Evolutionary conservation across 2,888 invertebrate genomes (phyloP).

Genomic region (Aporophyla lueneburgensis): DNA sequence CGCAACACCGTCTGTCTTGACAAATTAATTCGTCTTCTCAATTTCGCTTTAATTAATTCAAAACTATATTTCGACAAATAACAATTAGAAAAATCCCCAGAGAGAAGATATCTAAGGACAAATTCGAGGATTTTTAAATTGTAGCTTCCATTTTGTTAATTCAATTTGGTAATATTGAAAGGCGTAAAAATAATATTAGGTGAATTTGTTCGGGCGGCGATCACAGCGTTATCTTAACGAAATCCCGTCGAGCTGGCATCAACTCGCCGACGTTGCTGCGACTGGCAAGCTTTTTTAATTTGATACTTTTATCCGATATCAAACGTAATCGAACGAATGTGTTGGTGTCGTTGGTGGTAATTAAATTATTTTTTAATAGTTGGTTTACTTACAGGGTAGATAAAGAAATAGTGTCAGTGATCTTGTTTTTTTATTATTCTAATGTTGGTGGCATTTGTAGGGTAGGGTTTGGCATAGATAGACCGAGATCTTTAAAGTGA

Average conservation of each 20-base stretch:
- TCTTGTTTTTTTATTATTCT: too few species aligned
- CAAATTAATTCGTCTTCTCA: conserved; percentile 25
- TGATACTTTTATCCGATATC: conserved; percentile 53
- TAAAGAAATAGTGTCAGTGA: too few species aligned
- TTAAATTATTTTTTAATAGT: not conserved
- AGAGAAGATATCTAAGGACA: conserved; percentile 5
- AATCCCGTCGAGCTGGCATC: conserved; percentile 68
- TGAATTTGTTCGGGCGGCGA: conserved; percentile 71
- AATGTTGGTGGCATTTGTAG: too few species aligned
- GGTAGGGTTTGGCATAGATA: too few species aligned
- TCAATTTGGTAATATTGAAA: conserved; percentile 59
- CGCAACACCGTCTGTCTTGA: conserved; percentile 11
- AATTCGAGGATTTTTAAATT: conserved; percentile 26
- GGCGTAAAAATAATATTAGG: conserved; percentile 68
- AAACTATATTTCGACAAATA: conserved; percentile 44
- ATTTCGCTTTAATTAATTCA: conserved; percentile 31
- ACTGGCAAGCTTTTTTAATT: conserved; percentile 57
- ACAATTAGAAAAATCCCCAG: conserved; percentile 7
- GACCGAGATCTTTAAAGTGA: too few species aligned
- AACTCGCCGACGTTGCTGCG: conserved; percentile 57
- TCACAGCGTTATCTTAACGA: conserved; percentile 73
- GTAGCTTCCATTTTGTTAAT: conserved; percentile 49
- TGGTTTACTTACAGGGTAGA: too few species aligned
- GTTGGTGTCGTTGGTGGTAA: conserved; percentile 4
- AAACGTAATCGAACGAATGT: conserved; percentile 27